phyloP scores from a whole-genome alignment of 2,888 invertebrate genomes.

The Meiosimyza platycephala region DNA sequence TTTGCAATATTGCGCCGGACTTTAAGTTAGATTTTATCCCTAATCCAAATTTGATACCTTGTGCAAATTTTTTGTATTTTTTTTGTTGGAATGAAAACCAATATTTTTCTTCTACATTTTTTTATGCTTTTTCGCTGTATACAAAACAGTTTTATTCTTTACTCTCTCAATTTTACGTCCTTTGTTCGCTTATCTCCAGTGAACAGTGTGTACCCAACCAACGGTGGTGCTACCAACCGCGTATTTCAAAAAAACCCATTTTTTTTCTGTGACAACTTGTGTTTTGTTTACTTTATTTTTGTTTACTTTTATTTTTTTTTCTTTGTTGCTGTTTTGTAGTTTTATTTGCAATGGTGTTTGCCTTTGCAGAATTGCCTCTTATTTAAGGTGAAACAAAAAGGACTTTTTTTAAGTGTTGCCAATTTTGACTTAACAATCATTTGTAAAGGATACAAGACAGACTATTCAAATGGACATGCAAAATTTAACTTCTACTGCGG shows the following conservation, averaged over 20 bases:
- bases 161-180: background rate
- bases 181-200: background rate
- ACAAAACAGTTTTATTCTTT: too few species aligned
- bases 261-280: background rate
- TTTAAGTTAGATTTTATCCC: conserved; percentile 14
- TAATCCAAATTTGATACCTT: conserved; percentile 34
- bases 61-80: conserved; percentile 30
- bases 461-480: too few species aligned
- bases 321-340: conserved; percentile 29
- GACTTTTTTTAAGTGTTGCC: too few species aligned
- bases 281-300: conserved; percentile 1
- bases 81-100: too few species aligned
- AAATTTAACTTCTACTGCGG: too few species aligned
- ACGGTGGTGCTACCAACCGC: too few species aligned
- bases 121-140: background rate
- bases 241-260: too few species aligned
- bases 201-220: too few species aligned
- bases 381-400: conserved; percentile 1
- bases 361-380: conserved; percentile 24
- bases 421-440: too few species aligned
- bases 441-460: too few species aligned
- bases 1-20: background rate
- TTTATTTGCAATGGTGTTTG: background rate
- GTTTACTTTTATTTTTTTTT: background rate
- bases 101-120: too few species aligned